phyloP scores from a whole-genome alignment of 2,113 vertebrate genomes.

The Muscicapa adusta region DNA sequence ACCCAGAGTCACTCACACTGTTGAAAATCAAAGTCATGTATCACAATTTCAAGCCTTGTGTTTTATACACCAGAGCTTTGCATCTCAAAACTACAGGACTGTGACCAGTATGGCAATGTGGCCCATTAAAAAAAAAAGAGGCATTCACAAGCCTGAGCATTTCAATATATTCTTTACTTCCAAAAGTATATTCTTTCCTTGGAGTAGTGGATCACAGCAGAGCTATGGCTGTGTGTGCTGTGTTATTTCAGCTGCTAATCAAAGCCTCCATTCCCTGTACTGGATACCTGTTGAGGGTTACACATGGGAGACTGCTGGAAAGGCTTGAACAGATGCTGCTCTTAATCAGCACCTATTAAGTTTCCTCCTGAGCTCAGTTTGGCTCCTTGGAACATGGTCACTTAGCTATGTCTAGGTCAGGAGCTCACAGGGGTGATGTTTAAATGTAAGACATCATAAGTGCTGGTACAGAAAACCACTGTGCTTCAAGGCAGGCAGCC shows the following conservation, averaged over 20 bases:
- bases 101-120: background rate
- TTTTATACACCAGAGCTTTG: background rate
- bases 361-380: background rate
- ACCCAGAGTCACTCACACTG: background rate
- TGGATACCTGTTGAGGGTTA: background rate
- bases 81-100: background rate
- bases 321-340: background rate
- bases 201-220: background rate
- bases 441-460: background rate
- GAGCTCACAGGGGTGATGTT: background rate
- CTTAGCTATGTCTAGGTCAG: background rate
- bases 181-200: background rate
- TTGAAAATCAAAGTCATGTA: background rate
- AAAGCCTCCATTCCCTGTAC: background rate
- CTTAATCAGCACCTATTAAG: background rate
- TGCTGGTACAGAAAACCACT: background rate
- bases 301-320: background rate
- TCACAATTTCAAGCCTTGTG: background rate
- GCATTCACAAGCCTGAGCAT: background rate
- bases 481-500: slow-evolving; percentile 4
- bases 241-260: slow-evolving; percentile 3
- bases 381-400: background rate
- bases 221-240: background rate
- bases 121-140: background rate
- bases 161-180: background rate